Conservation (phyloP, 2,888 invertebrate genomes). For the Autographa pulchrina region DNA sequence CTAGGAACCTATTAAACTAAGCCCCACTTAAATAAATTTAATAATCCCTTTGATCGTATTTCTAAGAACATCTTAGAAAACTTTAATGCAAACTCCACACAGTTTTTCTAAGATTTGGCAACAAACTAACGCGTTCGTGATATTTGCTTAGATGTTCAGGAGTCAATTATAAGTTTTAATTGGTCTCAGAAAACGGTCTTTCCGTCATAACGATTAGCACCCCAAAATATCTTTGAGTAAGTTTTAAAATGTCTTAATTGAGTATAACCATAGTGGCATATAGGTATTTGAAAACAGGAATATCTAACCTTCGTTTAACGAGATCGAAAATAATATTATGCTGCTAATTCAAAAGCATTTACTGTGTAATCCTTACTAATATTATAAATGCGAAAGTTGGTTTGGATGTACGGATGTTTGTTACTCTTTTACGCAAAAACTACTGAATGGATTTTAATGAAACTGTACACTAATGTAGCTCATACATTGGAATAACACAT, state of each 20-base stretch:
- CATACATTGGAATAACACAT: too few relatives aligned
- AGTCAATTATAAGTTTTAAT: constrained; percentile 61
- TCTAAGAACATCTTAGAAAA: background rate
- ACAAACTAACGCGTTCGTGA: constrained; percentile 27
- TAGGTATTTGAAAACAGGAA: background rate
- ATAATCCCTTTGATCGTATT: background rate
- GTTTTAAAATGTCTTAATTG: background rate
- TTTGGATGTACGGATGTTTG: too few relatives aligned
- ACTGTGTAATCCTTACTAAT: too few relatives aligned
- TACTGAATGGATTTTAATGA: too few relatives aligned
- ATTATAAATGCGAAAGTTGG: too few relatives aligned
- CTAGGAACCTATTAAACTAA: background rate
- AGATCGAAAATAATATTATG: too few relatives aligned
- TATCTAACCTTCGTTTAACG: too few relatives aligned
- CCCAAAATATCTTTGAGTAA: constrained; percentile 12
- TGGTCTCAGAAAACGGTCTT: constrained; percentile 33
- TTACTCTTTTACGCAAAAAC: too few relatives aligned
- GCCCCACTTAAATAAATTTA: background rate
- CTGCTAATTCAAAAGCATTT: too few relatives aligned
- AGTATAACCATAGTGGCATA: background rate
- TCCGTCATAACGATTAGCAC: constrained; percentile 24
- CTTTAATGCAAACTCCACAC: background rate
- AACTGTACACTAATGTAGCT: too few relatives aligned
- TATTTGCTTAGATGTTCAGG: constrained; percentile 27
- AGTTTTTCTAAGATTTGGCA: constrained; percentile 20